phyloP scores from a whole-genome alignment of 1,140 invertebrate genomes.

The Papilio xuthus region DNA sequence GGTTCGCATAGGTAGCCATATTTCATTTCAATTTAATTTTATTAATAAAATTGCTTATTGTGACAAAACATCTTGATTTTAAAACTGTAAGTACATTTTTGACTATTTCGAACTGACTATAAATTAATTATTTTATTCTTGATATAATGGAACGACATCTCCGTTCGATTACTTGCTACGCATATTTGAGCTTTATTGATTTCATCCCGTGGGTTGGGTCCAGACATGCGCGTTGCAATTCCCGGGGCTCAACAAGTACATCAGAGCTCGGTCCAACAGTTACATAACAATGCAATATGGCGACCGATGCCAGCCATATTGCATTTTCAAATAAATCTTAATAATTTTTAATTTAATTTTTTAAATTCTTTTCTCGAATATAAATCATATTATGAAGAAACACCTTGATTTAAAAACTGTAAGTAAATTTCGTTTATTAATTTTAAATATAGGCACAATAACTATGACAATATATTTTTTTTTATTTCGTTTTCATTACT shows the following conservation, averaged over 20 bases:
- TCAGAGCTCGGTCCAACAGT: neutral
- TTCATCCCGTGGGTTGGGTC: neutral
- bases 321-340: neutral
- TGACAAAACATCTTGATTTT: neutral
- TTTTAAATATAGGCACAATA: too few species aligned
- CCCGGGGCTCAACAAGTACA: neutral
- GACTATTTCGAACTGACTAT: too few species aligned
- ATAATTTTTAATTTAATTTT: neutral
- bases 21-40: neutral
- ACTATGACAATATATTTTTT: too few species aligned
- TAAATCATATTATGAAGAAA: too few species aligned
- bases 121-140: too few species aligned
- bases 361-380: too few species aligned
- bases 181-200: neutral
- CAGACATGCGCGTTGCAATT: conserved; percentile 21
- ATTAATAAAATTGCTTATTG: neutral
- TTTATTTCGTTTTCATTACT: too few species aligned
- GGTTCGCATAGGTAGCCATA: neutral
- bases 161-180: neutral
- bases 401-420: too few species aligned
- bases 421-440: too few species aligned
- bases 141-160: too few species aligned
- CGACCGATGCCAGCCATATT: neutral
- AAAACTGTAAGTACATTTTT: neutral
- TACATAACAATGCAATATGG: neutral